phyloP scores from a whole-genome alignment of 1,140 invertebrate species.

The Drosophila nigrodunni region DNA sequence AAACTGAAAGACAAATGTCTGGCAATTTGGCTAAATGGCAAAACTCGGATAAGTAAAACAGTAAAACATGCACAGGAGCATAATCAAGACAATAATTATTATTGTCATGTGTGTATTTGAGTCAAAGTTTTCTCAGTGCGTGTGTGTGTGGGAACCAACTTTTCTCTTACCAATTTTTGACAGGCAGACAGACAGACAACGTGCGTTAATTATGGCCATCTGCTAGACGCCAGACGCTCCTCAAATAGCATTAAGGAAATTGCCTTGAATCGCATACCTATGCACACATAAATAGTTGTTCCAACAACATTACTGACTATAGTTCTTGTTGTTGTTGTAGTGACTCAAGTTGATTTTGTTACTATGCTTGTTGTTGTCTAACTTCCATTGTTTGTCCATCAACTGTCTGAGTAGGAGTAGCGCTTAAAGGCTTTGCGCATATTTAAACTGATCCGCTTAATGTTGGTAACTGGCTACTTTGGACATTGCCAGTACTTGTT shows the following conservation, averaged over 20 bases:
- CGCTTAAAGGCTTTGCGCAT: conserved; percentile 75
- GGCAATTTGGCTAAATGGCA: conserved; percentile 82
- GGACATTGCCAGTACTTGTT: conserved; percentile 23
- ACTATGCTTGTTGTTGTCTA: conserved; percentile 13
- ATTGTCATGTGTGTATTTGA: conserved; percentile 81
- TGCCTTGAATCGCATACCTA: conserved; percentile 73
- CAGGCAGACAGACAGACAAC: conserved; percentile 48
- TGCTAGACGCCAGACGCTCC: conserved; percentile 55
- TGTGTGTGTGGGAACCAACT: conserved; percentile 8
- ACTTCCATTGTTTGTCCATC: conserved; percentile 65
- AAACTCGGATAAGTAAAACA: conserved; percentile 75
- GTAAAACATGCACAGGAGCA: conserved; percentile 80
- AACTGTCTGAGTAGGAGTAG: conserved; percentile 50
- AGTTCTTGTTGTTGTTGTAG: conserved; percentile 24
- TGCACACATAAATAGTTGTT: conserved; percentile 50
- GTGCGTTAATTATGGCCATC: conserved; percentile 82
- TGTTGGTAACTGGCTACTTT: conserved; percentile 31
- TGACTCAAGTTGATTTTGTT: conserved; percentile 26
- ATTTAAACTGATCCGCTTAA: conserved; percentile 49
- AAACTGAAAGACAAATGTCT: conserved; percentile 74
- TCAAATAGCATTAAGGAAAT: conserved; percentile 80
- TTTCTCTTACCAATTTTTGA: conserved; percentile 17
- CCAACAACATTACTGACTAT: not conserved
- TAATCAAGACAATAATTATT: conserved; percentile 83
- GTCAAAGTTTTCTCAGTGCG: conserved; percentile 38